A percentile compares a stretch with the other conserved stretches of the same genome.
Conservation (phyloP, 2,113 vertebrate genomes). For the Cisticola juncidis region DNA sequence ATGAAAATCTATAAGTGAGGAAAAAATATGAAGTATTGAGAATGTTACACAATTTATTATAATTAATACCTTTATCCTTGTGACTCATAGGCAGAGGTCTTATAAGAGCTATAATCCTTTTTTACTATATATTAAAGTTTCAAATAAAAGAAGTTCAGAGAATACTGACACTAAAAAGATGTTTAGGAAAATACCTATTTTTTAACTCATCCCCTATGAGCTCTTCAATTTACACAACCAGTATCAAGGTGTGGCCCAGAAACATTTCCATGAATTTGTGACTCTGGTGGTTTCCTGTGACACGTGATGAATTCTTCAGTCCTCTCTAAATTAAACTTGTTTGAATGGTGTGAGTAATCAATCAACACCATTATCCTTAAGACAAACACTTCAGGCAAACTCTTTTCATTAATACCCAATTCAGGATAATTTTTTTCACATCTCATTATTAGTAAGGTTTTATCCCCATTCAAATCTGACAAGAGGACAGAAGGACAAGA, state of each 20-base stretch:
- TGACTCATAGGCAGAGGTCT: neutral
- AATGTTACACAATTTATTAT: neutral
- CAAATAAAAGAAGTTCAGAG: neutral
- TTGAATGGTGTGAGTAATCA: neutral
- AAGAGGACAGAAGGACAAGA: neutral
- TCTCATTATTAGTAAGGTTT: neutral
- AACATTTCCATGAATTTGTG: neutral
- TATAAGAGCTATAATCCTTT: neutral
- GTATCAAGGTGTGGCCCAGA: neutral
- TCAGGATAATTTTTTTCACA: neutral
- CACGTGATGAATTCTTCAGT: neutral
- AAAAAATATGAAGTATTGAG: neutral
- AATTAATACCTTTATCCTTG: neutral
- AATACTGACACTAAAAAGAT: neutral
- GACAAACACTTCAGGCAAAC: neutral
- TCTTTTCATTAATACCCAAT: neutral
- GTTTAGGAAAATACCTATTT: rapidly evolving
- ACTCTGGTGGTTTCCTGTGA: neutral
- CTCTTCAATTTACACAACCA: neutral
- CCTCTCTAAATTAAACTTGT: neutral
- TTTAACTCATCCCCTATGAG: neutral
- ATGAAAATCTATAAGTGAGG: neutral
- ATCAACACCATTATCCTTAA: neutral
- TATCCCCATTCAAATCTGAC: neutral
- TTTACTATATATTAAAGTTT: neutral